Base-by-base conservation (phyloP, 2,888 invertebrate genomes). In the Galeruca laticollis region DNA sequence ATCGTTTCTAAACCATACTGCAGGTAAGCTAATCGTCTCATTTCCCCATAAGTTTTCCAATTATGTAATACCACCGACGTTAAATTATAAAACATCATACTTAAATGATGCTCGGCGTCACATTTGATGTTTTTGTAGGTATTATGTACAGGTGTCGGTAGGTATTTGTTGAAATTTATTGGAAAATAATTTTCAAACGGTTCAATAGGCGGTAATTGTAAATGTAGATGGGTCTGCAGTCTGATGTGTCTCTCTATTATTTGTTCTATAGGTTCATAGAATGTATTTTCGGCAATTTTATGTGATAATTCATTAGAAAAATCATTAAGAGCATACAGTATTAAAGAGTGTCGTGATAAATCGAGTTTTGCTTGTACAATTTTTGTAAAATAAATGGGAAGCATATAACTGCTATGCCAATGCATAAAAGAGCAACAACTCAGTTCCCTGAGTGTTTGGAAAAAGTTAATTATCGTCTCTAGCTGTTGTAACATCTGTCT, bases 21-120 rank as follows among this genome's bases (percentile, higher is more conserved):
- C 77, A 94, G 91, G 80, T 89, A 89, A 0, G 98, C 99, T 84
- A 99, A 89, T 63, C 94, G 93, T 71, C 97, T 90, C 99, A 99
- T 99, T 86, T 97, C 96, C 18, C 96, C 94, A 83, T 99, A 99
- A 0, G 97, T 97, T 84, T 94, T 94, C 97, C 98, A 99, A 85
- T 99, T 98, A 77, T 99, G 97, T 56, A 98, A 87, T 8, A 98
- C 97, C 35, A 99, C 97, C 1, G 98, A 97, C 0, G 98, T 98
- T 79, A 99, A 88, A 87, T 99, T 98, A 86, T 99, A 99, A 86
- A 98, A 99, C 83, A 95, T 97, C 75, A 91, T 92, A 80, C 97
- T 96, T 75, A 99, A 88, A 86, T 98, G 98, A 82, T 95, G 92
- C 84, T 98, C 98, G 9, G 97, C 91, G 68, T 85, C 82, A 68